Evolutionary conservation across 2,888 invertebrate species (phyloP).

Genomic region (Xanthia icteritia): DNA sequence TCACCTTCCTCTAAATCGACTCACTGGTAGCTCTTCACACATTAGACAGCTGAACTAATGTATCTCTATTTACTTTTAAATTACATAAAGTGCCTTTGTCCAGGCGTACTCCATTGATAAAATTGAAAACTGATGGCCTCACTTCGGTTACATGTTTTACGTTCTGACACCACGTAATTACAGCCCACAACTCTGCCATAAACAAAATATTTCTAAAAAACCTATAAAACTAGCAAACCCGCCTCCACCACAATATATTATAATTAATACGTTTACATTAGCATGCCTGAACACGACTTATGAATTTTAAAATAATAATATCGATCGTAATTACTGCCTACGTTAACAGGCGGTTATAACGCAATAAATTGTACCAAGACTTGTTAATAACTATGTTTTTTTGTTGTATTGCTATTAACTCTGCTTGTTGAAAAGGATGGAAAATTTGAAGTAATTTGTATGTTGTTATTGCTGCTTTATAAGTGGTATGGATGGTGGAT

Average conservation of each 20-base stretch:
- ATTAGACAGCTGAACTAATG: not conserved
- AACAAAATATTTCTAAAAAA: slow-evolving; percentile 43
- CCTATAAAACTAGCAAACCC: slow-evolving; percentile 40
- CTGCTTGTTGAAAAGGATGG: slow-evolving; percentile 50
- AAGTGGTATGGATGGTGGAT: slow-evolving; percentile 11
- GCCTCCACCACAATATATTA: slow-evolving; percentile 37
- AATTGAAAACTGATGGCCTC: not conserved
- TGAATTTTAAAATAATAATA: slow-evolving; percentile 66
- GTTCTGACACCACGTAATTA: slow-evolving; percentile 32
- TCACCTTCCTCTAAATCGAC: not conserved
- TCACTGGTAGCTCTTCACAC: not conserved
- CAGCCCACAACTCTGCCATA: slow-evolving; percentile 8
- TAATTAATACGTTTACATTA: slow-evolving; percentile 57
- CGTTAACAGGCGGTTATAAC: slow-evolving; percentile 63
- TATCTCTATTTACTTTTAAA: not conserved
- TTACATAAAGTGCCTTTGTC: not conserved
- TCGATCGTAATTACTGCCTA: slow-evolving; percentile 63
- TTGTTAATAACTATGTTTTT: slow-evolving; percentile 59
- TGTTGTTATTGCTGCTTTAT: slow-evolving; percentile 28
- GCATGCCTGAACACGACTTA: slow-evolving; percentile 55
- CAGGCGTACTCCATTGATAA: not conserved
- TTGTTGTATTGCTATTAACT: slow-evolving; percentile 46
- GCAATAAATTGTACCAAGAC: slow-evolving; percentile 60
- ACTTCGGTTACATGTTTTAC: slow-evolving; percentile 16
- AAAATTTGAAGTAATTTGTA: slow-evolving; percentile 48